Evolutionary conservation across 1,140 invertebrate genomes (phyloP).

Genomic region (Artemia franciscana): DNA sequence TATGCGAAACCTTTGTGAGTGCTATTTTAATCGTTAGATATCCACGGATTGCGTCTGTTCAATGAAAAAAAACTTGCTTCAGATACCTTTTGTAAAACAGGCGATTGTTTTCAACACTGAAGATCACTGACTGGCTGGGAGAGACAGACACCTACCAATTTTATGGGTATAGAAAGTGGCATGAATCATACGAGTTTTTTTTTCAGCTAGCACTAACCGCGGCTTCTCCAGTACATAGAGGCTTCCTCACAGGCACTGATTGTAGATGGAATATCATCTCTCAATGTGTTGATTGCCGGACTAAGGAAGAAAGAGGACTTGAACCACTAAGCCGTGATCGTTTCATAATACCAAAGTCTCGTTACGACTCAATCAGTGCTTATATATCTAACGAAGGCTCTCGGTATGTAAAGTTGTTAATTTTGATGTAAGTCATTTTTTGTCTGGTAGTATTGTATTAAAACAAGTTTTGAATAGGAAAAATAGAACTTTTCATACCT

Average conservation of each 20-base stretch:
- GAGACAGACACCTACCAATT: too few relatives aligned
- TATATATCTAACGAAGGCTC: constrained; percentile 72
- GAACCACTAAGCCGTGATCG: constrained; percentile 42
- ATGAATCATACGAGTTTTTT: constrained; percentile 8
- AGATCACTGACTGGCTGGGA: too few relatives aligned
- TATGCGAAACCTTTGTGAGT: too few relatives aligned
- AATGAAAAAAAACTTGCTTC: too few relatives aligned
- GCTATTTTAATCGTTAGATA: too few relatives aligned
- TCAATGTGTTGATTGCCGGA: constrained; percentile 84
- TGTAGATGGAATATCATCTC: constrained; percentile 92
- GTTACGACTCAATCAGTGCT: constrained; percentile 93
- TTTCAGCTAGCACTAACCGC: constrained; percentile 75
- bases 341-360: constrained; percentile 78
- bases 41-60: too few relatives aligned
- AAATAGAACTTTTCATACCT: too few relatives aligned
- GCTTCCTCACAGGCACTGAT: constrained; percentile 80
- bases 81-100: too few relatives aligned
- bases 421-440: constrained; percentile 55
- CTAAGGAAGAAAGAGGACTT: constrained; percentile 70
- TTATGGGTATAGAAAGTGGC: too few relatives aligned
- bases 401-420: constrained; percentile 21
- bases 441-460: too few relatives aligned
- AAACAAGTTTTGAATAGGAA: too few relatives aligned
- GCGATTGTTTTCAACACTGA: too few relatives aligned
- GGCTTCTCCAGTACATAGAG: constrained; percentile 79